Evolutionary conservation across 2,888 invertebrate species (phyloP), one percentile per base, ranked within the genome.

Genomic region (Drosophila algonquin): DNA sequence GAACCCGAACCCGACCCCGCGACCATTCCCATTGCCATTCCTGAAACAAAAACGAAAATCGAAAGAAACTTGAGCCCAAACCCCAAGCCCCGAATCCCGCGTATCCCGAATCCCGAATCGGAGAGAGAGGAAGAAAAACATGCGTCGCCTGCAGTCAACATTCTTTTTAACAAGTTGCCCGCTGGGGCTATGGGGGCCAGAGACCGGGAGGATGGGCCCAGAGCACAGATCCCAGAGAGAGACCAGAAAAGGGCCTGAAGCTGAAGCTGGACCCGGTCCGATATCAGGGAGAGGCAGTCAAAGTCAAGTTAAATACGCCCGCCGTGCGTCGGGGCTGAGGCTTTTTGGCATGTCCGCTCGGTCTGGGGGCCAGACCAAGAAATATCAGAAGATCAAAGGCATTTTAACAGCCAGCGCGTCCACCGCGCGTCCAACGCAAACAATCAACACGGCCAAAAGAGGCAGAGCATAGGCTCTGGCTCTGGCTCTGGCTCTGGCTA

Each of bases 301-400:
- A 75, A 82, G 80, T 81, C 78, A 81, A 89, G 83, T 80, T 87
- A 88, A 87, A 87, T 89, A 87, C 89, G 89, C 88, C 86, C 88
- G 89, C 88, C 81, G 78, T 79, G 51, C 65, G 81, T 81, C 68
- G 71, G 65, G 65, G 58, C 53, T 71, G 71, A 14, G 54, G 50
- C 61, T 59, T 77, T 73, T 53, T 63, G 75, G 51, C 75, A 62
- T 65, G 54, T 58, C 48, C 61, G 59, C 50, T 63, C 61, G 62
- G 65, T 61, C 57, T 52, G 71, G 54, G 24, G 16, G 10, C 54
- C 47, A 51, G 72, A 45, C 75, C 64, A 67, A 72, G 80, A 89
- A 89, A 89, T 90, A 86, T 85, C 81, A 88, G 78, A 83, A 90
- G 88, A 90, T 90, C 90, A 90, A 90, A 90, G 81, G 90, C 85